Conservation (phyloP, 2,888 invertebrate genomes). For the Synergus umbraculus region DNA sequence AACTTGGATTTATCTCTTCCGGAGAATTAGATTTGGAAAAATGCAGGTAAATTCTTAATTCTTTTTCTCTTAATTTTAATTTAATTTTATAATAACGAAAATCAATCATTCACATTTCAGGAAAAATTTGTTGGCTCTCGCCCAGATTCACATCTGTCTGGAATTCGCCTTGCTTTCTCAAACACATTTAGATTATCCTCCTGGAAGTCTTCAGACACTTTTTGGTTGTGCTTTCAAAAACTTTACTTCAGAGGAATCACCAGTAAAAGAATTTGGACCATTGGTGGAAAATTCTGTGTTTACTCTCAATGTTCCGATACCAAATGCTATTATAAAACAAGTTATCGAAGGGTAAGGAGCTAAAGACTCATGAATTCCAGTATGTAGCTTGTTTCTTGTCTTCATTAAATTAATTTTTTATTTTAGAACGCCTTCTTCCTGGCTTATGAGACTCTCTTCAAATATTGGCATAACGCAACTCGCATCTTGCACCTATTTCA, state of each 20-base stretch:
- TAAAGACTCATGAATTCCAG: background rate
- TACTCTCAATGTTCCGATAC: constrained; percentile 43
- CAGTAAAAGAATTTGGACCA: constrained; percentile 47
- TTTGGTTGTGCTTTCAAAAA: constrained; percentile 61
- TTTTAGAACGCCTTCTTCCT: constrained; percentile 46
- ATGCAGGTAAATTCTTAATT: constrained; percentile 50
- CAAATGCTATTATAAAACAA: constrained; percentile 45
- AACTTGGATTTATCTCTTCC: constrained; percentile 54
- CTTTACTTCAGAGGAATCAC: constrained; percentile 62
- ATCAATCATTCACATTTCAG: constrained; percentile 54
- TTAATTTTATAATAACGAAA: background rate
- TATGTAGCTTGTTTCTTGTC: background rate
- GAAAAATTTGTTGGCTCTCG: constrained; percentile 61
- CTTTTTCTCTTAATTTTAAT: background rate
- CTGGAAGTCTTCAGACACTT: constrained; percentile 59
- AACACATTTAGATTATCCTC: constrained; percentile 63
- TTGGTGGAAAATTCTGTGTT: constrained; percentile 43
- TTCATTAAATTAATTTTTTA: constrained; percentile 18
- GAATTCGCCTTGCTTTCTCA: constrained; percentile 68
- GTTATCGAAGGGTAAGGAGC: constrained; percentile 46
- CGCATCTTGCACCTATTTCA: constrained; percentile 44
- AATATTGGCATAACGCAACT: constrained; percentile 39
- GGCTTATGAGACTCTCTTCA: constrained; percentile 43
- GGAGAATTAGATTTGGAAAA: constrained; percentile 59
- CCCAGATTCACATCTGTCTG: constrained; percentile 68